Conservation (phyloP, 2,888 invertebrate genomes). For the Nomada hirtipes region DNA sequence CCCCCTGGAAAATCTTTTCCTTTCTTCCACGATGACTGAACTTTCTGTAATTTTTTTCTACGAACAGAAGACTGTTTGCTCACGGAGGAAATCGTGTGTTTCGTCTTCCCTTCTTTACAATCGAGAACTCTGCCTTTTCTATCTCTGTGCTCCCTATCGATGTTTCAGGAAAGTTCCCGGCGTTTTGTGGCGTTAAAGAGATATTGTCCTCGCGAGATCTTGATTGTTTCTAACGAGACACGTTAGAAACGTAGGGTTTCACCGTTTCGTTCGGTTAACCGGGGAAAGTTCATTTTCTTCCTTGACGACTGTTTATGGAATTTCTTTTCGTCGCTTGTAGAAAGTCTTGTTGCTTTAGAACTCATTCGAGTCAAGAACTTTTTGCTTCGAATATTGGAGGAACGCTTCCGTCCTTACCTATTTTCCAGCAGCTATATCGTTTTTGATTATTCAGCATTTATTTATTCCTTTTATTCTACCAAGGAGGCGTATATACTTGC, state of each 20-base stretch:
- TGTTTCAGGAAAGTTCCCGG: background rate
- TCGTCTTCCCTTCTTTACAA: background rate
- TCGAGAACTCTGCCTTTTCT: background rate
- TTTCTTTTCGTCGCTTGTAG: background rate
- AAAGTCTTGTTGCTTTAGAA: background rate
- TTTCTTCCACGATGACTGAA: background rate
- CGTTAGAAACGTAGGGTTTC: constrained; percentile 10
- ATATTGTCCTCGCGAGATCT: background rate
- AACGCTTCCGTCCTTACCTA: too few species aligned
- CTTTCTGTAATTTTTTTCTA: constrained; percentile 12
- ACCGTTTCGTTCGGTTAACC: background rate
- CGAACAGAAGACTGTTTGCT: background rate
- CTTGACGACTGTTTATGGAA: background rate
- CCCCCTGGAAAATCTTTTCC: background rate
- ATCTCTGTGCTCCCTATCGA: background rate
- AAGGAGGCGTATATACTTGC: too few species aligned
- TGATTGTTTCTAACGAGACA: constrained; percentile 9
- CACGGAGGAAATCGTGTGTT: background rate
- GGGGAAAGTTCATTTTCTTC: constrained; percentile 3
- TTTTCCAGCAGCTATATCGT: too few species aligned
- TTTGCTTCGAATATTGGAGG: too few species aligned
- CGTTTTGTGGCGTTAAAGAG: constrained; percentile 5
- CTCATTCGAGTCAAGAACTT: too few species aligned
- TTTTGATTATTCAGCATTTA: too few species aligned
- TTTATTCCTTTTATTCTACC: too few species aligned